These are phyloP conservation scores for Amphipyra tragopoginis DNA, from an alignment of 2,888 invertebrate genomes.

Conservation along the genomic window DNA sequence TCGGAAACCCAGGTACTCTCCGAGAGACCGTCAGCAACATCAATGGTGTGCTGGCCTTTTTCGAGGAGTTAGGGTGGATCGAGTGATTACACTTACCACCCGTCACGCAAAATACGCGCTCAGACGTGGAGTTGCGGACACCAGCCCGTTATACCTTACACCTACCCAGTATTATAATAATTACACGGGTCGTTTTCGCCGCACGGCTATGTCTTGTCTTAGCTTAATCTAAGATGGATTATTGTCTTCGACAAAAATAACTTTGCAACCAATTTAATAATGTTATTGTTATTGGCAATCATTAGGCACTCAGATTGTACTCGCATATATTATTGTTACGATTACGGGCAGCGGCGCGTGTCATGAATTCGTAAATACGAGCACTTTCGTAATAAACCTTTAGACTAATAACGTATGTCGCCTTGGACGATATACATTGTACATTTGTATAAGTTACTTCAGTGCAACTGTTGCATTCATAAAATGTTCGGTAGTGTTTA, in stretches of 20 bases:
- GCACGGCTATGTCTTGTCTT: too few relatives aligned
- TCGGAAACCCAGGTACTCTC: too few relatives aligned
- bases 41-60: too few relatives aligned
- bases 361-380: conserved; percentile 46
- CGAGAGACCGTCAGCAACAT: too few relatives aligned
- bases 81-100: too few relatives aligned
- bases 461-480: conserved; percentile 34
- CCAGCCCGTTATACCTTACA: too few relatives aligned
- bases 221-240: too few relatives aligned
- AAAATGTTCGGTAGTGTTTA: conserved; percentile 20
- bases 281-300: conserved; percentile 48
- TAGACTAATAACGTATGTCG: conserved; percentile 51
- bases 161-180: too few relatives aligned
- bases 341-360: conserved; percentile 47
- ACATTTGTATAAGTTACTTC: conserved; percentile 44
- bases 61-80: too few relatives aligned
- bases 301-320: conserved; percentile 47
- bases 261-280: conserved; percentile 15
- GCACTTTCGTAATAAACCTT: conserved; percentile 64
- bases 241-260: conserved; percentile 1
- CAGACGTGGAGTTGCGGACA: too few relatives aligned
- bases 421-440: conserved; percentile 51
- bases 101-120: too few relatives aligned
- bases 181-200: too few relatives aligned
- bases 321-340: conserved; percentile 39